These are phyloP conservation scores for Caradrina clavipalpis DNA, from an alignment of 2,888 invertebrate species.

Conservation along the genomic window DNA sequence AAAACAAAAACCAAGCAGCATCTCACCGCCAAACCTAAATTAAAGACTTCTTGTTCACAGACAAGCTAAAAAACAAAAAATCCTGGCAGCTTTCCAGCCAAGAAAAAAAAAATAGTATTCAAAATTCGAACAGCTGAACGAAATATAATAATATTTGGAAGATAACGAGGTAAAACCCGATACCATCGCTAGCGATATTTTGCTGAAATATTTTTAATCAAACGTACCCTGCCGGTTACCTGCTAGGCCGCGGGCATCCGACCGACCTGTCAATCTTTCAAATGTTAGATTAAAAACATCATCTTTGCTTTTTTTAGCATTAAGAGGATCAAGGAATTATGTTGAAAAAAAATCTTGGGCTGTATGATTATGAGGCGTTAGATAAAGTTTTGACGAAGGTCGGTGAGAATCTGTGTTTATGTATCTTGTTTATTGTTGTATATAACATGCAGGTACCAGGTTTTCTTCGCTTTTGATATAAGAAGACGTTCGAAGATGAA, in stretches of 20 bases:
- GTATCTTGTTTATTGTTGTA: conserved; percentile 68
- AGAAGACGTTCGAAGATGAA: no score
- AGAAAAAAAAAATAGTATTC: conserved; percentile 21
- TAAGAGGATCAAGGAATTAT: conserved; percentile 89
- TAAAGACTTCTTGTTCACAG: neutral
- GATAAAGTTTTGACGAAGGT: conserved; percentile 90
- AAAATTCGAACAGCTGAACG: conserved; percentile 59
- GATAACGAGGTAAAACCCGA: conserved; percentile 71
- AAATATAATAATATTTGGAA: conserved; percentile 61
- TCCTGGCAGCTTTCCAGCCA: conserved; percentile 36
- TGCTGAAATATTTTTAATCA: conserved; percentile 90
- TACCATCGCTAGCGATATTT: conserved; percentile 77
- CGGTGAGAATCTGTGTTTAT: conserved; percentile 76
- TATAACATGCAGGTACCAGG: conserved; percentile 58
- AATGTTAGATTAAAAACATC: conserved; percentile 90
- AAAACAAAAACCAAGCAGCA: neutral
- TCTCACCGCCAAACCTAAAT: neutral
- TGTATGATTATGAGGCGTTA: conserved; percentile 88
- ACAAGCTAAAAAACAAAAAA: conserved; percentile 1
- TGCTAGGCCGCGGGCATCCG: conserved; percentile 82
- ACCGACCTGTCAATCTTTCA: conserved; percentile 90
- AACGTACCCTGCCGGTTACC: conserved; percentile 80
- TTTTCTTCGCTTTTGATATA: conserved; percentile 42
- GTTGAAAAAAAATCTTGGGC: conserved; percentile 70
- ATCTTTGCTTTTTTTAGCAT: conserved; percentile 87